These are phyloP conservation scores for Syngnathus scovelli DNA, from an alignment of 2,113 vertebrate species.

Conservation along the genomic window DNA sequence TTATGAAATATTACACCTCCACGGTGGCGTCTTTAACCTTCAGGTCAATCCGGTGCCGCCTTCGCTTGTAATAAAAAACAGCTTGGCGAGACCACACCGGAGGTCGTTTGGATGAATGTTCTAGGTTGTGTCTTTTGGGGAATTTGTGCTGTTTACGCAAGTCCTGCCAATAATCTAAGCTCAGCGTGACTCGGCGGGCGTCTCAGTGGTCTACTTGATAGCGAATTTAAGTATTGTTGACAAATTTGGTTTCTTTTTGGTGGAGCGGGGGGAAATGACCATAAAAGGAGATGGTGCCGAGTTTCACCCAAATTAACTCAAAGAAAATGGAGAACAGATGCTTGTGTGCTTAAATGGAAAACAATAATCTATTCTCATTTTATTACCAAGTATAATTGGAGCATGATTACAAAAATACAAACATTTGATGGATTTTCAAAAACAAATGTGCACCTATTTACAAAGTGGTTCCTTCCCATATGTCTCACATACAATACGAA, in stretches of 20 bases:
- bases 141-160: neutral
- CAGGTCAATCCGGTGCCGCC: neutral
- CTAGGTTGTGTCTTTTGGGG: neutral
- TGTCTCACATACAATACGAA: neutral
- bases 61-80: neutral
- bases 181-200: neutral
- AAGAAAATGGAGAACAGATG: neutral
- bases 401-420: conserved; percentile 43
- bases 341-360: neutral
- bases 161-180: neutral
- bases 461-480: neutral
- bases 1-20: neutral
- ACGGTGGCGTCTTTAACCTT: neutral
- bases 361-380: neutral
- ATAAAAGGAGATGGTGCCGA: neutral
- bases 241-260: neutral
- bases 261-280: neutral
- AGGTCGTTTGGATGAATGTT: neutral
- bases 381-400: conserved; percentile 8
- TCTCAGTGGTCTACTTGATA: neutral
- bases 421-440: conserved; percentile 17
- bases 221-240: neutral
- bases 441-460: neutral
- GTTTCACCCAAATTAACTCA: neutral
- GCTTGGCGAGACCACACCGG: neutral